Evolutionary conservation across 2,797 vertebrate species (phyloP).

Genomic region (Sebastes nivosus): DNA sequence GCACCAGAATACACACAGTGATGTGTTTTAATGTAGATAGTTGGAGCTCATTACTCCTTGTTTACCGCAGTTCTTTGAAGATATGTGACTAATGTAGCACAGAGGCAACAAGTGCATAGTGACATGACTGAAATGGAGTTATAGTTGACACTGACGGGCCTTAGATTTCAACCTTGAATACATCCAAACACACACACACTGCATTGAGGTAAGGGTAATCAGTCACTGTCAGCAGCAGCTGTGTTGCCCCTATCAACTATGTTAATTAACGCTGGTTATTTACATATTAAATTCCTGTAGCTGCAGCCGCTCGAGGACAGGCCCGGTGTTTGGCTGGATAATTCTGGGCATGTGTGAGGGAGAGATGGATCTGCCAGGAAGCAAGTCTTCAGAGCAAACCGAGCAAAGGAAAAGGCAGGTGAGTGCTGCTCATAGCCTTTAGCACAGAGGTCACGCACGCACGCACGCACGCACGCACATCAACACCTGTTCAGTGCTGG

Average conservation of each 20-base stretch:
- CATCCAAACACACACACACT: conserved; percentile 1
- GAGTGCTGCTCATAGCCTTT: conserved; percentile 43
- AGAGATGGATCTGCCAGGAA: conserved; percentile 51
- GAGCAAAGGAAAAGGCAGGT: conserved; percentile 52
- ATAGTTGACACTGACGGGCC: conserved; percentile 33
- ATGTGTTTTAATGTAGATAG: conserved; percentile 2
- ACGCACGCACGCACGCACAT: conserved; percentile 29
- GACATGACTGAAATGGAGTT: conserved; percentile 52
- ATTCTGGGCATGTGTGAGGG: conserved; percentile 47
- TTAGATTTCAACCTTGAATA: conserved; percentile 45
- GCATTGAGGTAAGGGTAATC: conserved; percentile 86
- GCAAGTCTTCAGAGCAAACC: conserved; percentile 29
- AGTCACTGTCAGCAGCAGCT: conserved; percentile 94
- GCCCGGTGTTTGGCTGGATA: conserved; percentile 63
- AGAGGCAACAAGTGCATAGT: conserved; percentile 35
- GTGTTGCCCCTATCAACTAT: conserved; percentile 89
- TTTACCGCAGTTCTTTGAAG: background rate
- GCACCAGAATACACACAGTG: background rate
- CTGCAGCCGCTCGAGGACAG: conserved; percentile 85
- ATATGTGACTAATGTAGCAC: background rate
- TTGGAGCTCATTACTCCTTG: background rate
- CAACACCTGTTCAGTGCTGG: conserved; percentile 61
- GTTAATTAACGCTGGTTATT: conserved; percentile 95
- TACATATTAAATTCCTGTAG: conserved; percentile 95
- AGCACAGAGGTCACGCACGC: conserved; percentile 53